Evolutionary conservation across 1,140 invertebrate species (phyloP).

Genomic region (Odontomachus brunneus): DNA sequence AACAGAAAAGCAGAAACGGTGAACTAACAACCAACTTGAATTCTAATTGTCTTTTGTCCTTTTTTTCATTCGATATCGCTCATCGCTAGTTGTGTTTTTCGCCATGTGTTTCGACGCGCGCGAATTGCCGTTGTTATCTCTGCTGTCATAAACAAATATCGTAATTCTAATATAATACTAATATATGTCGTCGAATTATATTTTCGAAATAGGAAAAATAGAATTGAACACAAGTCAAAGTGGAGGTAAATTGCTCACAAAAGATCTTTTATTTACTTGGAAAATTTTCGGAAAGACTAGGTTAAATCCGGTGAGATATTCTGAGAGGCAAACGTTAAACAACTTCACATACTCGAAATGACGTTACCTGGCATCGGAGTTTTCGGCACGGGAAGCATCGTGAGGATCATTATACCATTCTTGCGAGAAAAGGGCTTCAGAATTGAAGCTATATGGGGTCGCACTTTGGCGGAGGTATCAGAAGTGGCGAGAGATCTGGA

Average conservation of each 20-base stretch:
- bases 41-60: too few relatives aligned
- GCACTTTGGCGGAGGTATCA: conserved; percentile 93
- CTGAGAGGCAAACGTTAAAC: not conserved
- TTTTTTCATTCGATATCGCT: too few relatives aligned
- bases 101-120: not conserved
- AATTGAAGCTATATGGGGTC: conserved; percentile 96
- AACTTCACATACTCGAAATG: conserved; percentile 30
- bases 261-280: not conserved
- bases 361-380: conserved; percentile 96
- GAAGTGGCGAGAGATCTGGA: conserved; percentile 92
- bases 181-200: not conserved
- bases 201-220: conserved; percentile 6
- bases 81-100: not conserved
- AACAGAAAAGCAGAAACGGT: too few relatives aligned
- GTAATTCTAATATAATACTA: not conserved
- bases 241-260: not conserved
- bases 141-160: conserved; percentile 18
- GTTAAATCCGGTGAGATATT: conserved; percentile 1
- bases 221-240: not conserved
- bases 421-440: conserved; percentile 95
- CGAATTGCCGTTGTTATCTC: not conserved
- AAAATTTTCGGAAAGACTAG: not conserved
- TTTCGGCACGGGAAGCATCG: conserved; percentile 96
- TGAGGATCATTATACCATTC: conserved; percentile 95
- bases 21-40: too few relatives aligned